Percentiles rank a stretch among this genome's conserved stretches.
phyloP scores from a whole-genome alignment of 2,113 vertebrate species.

The Cnemophilus loriae region DNA sequence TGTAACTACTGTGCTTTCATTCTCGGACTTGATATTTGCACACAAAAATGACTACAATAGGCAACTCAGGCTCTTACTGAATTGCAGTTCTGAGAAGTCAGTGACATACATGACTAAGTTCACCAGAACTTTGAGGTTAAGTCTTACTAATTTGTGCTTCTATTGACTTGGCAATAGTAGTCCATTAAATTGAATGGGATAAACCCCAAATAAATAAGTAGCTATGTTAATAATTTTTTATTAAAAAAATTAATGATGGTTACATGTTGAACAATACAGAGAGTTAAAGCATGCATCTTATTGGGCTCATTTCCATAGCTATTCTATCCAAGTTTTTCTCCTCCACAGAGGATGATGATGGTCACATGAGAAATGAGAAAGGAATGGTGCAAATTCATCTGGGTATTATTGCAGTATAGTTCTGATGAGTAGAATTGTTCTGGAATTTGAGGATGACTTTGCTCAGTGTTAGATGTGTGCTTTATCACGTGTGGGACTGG shows the following conservation, averaged over 20 bases:
- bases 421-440: not conserved
- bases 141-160: not conserved
- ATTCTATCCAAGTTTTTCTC: not conserved
- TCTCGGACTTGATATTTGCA: not conserved
- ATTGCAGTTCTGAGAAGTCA: not conserved
- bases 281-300: not conserved
- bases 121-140: not conserved
- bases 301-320: not conserved
- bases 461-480: not conserved
- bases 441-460: not conserved
- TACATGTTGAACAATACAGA: not conserved
- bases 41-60: fast-evolving
- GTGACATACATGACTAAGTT: not conserved
- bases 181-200: not conserved
- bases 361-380: not conserved
- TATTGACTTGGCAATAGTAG: not conserved
- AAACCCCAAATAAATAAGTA: not conserved
- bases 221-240: not conserved
- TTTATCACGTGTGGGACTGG: not conserved
- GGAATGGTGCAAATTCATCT: not conserved
- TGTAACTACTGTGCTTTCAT: not conserved
- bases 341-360: not conserved
- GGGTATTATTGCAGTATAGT: not conserved
- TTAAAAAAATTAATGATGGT: not conserved
- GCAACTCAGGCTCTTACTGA: not conserved